These are phyloP conservation scores for Distichodus sexfasciatus DNA, from an alignment of 2,797 vertebrate species.

Conservation along the genomic window DNA sequence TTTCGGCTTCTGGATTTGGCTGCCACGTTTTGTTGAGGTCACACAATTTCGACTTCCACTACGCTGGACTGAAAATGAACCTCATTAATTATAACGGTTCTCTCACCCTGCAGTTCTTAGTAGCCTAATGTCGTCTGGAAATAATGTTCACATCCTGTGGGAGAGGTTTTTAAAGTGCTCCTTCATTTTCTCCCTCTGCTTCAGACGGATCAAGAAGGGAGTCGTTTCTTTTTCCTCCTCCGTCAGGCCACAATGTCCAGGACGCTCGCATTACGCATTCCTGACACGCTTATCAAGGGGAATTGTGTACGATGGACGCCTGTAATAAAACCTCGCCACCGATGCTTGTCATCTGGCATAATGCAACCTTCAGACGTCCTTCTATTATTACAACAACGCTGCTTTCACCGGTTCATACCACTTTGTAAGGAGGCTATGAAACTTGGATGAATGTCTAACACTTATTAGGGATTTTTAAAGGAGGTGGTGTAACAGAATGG, in stretches of 20 bases:
- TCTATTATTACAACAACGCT: too few relatives aligned
- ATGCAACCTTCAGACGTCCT: too few relatives aligned
- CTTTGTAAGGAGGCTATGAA: too few relatives aligned
- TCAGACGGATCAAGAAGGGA: constrained; percentile 52
- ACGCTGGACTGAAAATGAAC: constrained; percentile 62
- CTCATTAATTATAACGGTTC: constrained; percentile 69
- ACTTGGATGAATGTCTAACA: too few relatives aligned
- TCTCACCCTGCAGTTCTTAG: constrained; percentile 54
- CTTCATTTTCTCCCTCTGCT: constrained; percentile 58
- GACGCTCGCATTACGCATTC: neutral
- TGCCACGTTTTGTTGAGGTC: constrained; percentile 50
- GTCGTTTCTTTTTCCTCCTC: constrained; percentile 8
- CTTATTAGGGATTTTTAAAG: too few relatives aligned
- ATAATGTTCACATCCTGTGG: constrained; percentile 63
- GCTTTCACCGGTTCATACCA: too few relatives aligned
- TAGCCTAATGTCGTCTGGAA: constrained; percentile 57
- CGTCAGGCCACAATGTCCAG: constrained; percentile 31
- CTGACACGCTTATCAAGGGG: constrained; percentile 9
- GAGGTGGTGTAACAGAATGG: too few relatives aligned
- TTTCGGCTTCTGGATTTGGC: constrained; percentile 7
- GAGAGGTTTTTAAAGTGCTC: constrained; percentile 67
- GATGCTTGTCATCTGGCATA: too few relatives aligned
- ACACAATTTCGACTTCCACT: constrained; percentile 58
- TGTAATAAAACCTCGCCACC: too few relatives aligned
- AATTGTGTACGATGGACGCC: too few relatives aligned